Conservation (phyloP, 2,113 vertebrate genomes). For the Pseudois nayaur region DNA sequence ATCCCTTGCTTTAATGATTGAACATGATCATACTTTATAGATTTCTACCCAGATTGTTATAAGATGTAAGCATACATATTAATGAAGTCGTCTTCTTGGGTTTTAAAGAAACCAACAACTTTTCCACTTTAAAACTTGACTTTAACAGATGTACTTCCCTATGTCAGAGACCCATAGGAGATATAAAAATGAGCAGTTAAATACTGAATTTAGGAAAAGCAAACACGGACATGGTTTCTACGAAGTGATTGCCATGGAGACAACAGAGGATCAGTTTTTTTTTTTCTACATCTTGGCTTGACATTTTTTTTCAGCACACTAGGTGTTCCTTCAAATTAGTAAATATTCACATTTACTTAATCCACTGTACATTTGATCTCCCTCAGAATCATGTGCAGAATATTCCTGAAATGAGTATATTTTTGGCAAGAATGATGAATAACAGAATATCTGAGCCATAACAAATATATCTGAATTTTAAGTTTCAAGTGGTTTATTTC, state of each 20-base stretch:
- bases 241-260: neutral
- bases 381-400: neutral
- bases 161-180: neutral
- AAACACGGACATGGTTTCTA: neutral
- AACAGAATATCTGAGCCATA: neutral
- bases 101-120: neutral
- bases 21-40: neutral
- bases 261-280: neutral
- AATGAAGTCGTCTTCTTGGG: neutral
- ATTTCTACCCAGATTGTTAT: neutral
- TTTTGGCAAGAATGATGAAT: neutral
- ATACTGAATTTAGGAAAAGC: neutral
- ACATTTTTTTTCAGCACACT: neutral
- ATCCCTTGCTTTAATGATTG: neutral
- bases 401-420: neutral
- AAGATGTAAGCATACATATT: neutral
- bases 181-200: neutral
- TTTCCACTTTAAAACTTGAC: neutral
- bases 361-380: neutral
- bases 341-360: conserved; percentile 9
- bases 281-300: neutral
- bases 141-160: neutral
- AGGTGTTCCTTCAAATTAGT: neutral
- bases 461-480: neutral
- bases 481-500: conserved; percentile 5